Conservation (phyloP, 2,113 vertebrate species). For the Alethe diademata region DNA sequence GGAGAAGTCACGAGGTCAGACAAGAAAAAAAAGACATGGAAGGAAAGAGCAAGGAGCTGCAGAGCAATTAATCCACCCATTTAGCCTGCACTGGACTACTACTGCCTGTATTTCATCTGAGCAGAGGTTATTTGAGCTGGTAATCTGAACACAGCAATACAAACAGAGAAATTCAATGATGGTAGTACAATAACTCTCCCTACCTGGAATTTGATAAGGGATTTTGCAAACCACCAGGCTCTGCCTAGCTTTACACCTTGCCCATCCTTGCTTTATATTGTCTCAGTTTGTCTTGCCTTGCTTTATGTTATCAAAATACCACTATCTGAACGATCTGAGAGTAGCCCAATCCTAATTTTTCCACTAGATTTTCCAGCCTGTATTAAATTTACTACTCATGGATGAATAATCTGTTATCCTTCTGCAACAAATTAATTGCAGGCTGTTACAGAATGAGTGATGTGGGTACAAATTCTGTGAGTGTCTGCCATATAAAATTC, state of each 20-base stretch:
- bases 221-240: background rate
- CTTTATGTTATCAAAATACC: background rate
- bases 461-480: constrained; percentile 57
- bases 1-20: background rate
- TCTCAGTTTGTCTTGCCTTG: background rate
- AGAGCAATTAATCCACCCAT: background rate
- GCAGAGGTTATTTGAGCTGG: background rate
- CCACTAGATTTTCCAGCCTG: constrained; percentile 19
- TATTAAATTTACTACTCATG: background rate
- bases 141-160: background rate
- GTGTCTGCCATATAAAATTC: constrained; percentile 25
- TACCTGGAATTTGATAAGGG: background rate
- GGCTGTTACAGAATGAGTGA: constrained; percentile 47
- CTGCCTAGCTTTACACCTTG: background rate
- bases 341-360: constrained; percentile 12
- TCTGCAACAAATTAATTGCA: constrained; percentile 58
- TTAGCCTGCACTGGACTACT: background rate
- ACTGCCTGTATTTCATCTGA: background rate
- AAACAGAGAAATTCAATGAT: background rate
- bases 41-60: background rate
- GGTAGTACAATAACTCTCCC: background rate
- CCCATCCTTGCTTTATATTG: background rate
- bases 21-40: background rate
- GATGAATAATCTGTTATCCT: constrained; percentile 51
- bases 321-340: background rate